Conservation (phyloP, 92 coral and sea anemone genomes). For the Pocillopora grandis region DNA sequence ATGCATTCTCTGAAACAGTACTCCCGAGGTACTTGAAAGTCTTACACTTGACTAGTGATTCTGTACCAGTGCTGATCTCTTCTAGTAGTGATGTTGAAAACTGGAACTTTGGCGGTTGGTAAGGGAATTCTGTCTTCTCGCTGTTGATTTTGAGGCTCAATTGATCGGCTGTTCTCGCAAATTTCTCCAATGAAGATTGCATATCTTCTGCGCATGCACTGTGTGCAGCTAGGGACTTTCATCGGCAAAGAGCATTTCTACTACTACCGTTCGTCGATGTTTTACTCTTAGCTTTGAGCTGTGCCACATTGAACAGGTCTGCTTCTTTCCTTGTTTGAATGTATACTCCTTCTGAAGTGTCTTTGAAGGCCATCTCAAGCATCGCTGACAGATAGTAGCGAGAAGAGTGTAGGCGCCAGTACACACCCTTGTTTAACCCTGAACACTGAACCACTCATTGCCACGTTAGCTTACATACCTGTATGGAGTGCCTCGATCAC, state of each 20-base stretch:
- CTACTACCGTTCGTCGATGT: not conserved
- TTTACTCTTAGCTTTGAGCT: not conserved
- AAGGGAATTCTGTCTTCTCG: too few species aligned
- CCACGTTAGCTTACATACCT: not conserved
- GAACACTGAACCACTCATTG: conserved; percentile 11
- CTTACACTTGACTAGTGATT: too few species aligned
- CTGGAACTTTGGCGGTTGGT: too few species aligned
- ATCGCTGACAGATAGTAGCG: conserved; percentile 33
- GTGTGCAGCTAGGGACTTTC: not conserved
- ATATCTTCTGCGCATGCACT: too few species aligned
- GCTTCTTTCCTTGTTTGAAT: not conserved
- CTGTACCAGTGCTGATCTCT: too few species aligned
- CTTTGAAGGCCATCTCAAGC: conserved; percentile 36
- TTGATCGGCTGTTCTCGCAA: too few species aligned
- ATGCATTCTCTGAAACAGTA: too few species aligned
- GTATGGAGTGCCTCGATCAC: conserved; percentile 19
- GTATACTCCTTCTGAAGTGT: conserved; percentile 8
- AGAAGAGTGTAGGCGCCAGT: conserved; percentile 42
- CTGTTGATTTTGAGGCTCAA: too few species aligned
- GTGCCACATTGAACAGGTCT: conserved; percentile 44
- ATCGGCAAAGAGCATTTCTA: conserved; percentile 43
- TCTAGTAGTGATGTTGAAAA: too few species aligned
- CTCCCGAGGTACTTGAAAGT: too few species aligned
- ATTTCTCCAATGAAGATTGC: too few species aligned
- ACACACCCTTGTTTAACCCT: not conserved